Base-by-base conservation (phyloP, 2,797 vertebrate species). In the Apogon talboti region DNA sequence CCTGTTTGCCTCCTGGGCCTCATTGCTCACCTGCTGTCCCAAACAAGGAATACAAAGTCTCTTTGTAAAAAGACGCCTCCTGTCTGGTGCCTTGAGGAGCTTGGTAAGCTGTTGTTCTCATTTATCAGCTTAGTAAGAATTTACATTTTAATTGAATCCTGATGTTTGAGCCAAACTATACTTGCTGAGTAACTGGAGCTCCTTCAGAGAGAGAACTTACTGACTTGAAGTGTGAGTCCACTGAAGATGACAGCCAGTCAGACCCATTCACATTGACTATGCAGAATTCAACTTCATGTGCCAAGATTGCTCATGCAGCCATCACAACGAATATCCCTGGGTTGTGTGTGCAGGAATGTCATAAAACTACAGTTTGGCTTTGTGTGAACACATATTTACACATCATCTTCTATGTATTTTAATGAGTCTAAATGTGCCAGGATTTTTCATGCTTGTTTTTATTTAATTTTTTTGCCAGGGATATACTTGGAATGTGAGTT, bases 141-240 rank as follows among this genome's bases (percentile, higher is more conserved):
- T 92, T 91, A 84, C 91, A 90, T 92, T 92, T 92, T 89, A 92
- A 93, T 92, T 91, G 87, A 92, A 90, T 92, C 78, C 70, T 66
- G 79, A 82, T 81, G 82, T 84, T 80, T 75, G 71, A 80, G 84
- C 76, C 79, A 78, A 82, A 80, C 81, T 77, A 59, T 71, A 76
- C 79, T 74, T 80, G 78, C 82, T 77, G 70, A 81, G 78, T 78
- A 76, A 86, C 76, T 82, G 70, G 84, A 80, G 78, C 65, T 58
- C 68, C 71, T 74, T 80, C 67, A 84, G 64, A 81, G 71, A 58
- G 79, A 66, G 56, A 52, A 61, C 75, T 79, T 67, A 76, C 54
- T 61, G 76, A 68, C 79, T 81, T 77, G 68, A 85, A 84, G 80
- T 66, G 81, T 43, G 64, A 81, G 66, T 86, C 79, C 71, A 78